Evolutionary conservation across 1,140 invertebrate species (phyloP).

Genomic region (Hirudo medicinalis): DNA sequence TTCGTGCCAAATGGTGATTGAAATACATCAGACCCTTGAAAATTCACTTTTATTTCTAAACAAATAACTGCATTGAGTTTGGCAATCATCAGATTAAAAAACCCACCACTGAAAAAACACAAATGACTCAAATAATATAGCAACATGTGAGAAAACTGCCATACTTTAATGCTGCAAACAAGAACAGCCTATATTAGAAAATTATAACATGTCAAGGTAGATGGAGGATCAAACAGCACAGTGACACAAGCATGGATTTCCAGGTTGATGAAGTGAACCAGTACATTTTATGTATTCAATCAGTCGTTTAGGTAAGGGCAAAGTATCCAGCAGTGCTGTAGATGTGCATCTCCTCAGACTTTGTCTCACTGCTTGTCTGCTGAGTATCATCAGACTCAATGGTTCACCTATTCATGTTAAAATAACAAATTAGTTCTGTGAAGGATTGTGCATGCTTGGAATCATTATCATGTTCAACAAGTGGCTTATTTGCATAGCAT

Average conservation of each 20-base stretch:
- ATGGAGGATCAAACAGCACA: not conserved
- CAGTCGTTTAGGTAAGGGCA: constrained; percentile 5
- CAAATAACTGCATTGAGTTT: not conserved
- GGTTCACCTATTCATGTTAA: not conserved
- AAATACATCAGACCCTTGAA: not conserved
- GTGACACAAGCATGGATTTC: not conserved
- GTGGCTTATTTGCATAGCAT: too few relatives aligned
- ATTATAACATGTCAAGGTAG: not conserved
- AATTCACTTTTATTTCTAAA: not conserved
- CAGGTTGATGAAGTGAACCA: not conserved
- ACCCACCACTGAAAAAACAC: not conserved
- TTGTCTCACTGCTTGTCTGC: not conserved
- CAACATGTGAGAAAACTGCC: too few relatives aligned
- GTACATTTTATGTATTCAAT: constrained; percentile 13
- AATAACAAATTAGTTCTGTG: too few relatives aligned
- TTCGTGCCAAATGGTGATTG: constrained; percentile 67
- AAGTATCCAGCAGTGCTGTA: not conserved
- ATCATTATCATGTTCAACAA: too few relatives aligned
- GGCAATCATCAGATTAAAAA: not conserved
- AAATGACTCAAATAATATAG: not conserved
- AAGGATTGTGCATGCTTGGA: too few relatives aligned
- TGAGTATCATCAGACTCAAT: not conserved
- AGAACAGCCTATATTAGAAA: not conserved
- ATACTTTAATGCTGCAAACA: not conserved
- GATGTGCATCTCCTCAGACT: constrained; percentile 6